phyloP scores from a whole-genome alignment of 37 sponge, comb jelly and placozoan genomes.

The Bolinopsis microptera region DNA sequence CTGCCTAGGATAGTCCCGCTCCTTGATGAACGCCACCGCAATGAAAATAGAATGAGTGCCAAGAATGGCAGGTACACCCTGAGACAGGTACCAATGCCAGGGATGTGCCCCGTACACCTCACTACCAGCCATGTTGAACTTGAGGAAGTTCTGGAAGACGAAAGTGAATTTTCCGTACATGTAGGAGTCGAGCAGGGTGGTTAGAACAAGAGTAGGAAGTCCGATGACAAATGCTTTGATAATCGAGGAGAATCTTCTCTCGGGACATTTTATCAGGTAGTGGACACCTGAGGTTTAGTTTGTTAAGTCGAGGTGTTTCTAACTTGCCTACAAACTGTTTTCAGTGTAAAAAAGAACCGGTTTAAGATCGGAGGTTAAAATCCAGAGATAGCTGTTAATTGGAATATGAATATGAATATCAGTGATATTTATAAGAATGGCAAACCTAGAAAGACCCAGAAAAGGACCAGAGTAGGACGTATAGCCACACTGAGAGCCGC shows the following conservation, averaged over 20 bases:
- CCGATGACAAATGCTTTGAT: not conserved
- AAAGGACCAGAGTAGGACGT: not conserved
- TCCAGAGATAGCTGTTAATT: too few relatives aligned
- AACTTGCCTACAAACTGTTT: too few relatives aligned
- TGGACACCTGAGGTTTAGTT: not conserved
- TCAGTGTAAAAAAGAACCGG: too few relatives aligned
- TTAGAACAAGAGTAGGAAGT: not conserved
- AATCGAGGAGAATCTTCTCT: not conserved
- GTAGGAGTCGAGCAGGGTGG: not conserved
- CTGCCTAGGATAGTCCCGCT: constrained; percentile 32
- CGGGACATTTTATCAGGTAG: not conserved
- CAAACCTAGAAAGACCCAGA: constrained; percentile 40
- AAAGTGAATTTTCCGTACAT: not conserved
- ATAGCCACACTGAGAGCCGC: constrained; percentile 35
- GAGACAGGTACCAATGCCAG: constrained; percentile 41
- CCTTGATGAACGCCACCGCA: not conserved
- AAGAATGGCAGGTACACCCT: constrained; percentile 2
- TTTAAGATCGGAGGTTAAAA: too few relatives aligned
- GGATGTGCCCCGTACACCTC: constrained; percentile 26
- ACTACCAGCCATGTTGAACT: constrained; percentile 12
- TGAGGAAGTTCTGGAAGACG: constrained; percentile 25
- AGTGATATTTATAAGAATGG: not conserved
- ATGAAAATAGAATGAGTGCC: constrained; percentile 3
- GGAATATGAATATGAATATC: too few relatives aligned
- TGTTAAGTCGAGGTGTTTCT: too few relatives aligned